A percentile compares a stretch with the other conserved stretches of the same genome.
These are phyloP conservation scores for Porites divaricata DNA, from an alignment of 92 coral and sea anemone genomes.

Conservation along the genomic window DNA sequence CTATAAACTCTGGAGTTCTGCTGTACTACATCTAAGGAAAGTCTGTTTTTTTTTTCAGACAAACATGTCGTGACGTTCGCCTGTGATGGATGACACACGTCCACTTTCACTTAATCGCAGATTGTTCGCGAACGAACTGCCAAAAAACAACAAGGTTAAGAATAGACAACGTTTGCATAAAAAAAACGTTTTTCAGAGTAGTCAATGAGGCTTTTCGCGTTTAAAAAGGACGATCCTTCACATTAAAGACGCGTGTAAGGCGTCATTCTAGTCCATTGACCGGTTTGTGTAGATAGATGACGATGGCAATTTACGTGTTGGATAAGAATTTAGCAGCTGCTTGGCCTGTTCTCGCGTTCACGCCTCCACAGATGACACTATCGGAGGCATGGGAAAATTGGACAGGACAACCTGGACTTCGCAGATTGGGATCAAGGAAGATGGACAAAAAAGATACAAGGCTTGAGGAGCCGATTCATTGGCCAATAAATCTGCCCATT, in stretches of 20 bases:
- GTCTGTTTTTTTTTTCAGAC: slow-evolving; percentile 1
- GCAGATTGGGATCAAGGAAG: background rate
- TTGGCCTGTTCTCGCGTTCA: slow-evolving; percentile 44
- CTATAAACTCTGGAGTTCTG: too few relatives aligned
- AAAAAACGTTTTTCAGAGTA: background rate
- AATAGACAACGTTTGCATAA: background rate
- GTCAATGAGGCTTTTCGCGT: background rate
- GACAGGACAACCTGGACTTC: background rate
- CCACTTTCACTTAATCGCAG: background rate
- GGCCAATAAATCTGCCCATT: too few relatives aligned
- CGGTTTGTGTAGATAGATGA: slow-evolving; percentile 26
- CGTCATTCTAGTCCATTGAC: slow-evolving; percentile 21
- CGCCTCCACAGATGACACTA: slow-evolving; percentile 25
- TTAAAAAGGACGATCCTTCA: background rate
- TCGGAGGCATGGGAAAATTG: background rate
- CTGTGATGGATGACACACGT: background rate
- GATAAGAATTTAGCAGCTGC: slow-evolving; percentile 34
- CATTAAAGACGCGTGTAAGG: background rate
- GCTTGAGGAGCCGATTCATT: too few relatives aligned
- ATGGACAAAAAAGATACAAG: too few relatives aligned
- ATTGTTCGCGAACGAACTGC: background rate
- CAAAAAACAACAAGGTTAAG: background rate
- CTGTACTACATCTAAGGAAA: background rate
- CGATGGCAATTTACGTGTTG: slow-evolving; percentile 34
- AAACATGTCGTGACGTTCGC: slow-evolving; percentile 35